phyloP scores from a whole-genome alignment of 2,113 vertebrate species.

The Uropsilus gracilis region DNA sequence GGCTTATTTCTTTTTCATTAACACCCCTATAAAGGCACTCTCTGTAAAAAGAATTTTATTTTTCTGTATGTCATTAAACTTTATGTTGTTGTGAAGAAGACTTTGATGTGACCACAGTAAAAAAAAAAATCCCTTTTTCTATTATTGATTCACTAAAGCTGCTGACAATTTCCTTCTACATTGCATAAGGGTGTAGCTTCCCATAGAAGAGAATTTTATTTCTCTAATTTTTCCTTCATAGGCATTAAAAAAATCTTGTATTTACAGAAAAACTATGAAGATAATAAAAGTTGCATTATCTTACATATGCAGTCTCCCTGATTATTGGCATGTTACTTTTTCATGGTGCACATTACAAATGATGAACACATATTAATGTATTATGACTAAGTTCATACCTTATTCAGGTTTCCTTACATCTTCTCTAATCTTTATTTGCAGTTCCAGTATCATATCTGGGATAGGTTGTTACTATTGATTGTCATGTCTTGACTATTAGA shows the following conservation, averaged over 20 bases:
- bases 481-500: neutral
- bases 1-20: neutral
- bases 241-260: neutral
- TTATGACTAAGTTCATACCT: neutral
- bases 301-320: neutral
- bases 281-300: neutral
- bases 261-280: neutral
- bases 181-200: neutral
- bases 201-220: neutral
- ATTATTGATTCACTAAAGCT: neutral
- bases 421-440: neutral
- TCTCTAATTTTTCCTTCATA: neutral
- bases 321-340: neutral
- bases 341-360: neutral
- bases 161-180: neutral
- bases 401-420: constrained; percentile 19
- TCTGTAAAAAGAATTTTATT: neutral
- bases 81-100: neutral
- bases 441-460: neutral
- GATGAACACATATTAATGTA: neutral
- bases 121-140: neutral
- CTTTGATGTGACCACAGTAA: neutral
- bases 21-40: neutral
- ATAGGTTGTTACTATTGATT: neutral
- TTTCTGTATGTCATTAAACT: neutral